These are phyloP conservation scores for Gnathonemus longibarbis DNA, from an alignment of 2,113 vertebrate genomes.

Conservation along the genomic window DNA sequence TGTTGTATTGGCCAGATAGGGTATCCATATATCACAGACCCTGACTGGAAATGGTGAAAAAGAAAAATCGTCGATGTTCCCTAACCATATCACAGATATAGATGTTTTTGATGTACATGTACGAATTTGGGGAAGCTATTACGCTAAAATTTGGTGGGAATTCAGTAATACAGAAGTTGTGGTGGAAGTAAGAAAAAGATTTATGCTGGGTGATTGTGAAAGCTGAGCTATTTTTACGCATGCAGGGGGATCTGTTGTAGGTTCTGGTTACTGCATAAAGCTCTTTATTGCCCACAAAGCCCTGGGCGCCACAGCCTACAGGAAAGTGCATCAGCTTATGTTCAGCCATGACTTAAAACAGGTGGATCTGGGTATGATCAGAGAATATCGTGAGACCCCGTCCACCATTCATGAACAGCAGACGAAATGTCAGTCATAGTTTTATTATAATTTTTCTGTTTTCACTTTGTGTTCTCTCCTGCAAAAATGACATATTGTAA, in stretches of 20 bases:
- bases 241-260: neutral
- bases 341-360: neutral
- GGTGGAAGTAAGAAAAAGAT: neutral
- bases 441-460: neutral
- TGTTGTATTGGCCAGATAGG: neutral
- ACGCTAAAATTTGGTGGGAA: neutral
- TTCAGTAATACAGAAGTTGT: neutral
- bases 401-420: neutral
- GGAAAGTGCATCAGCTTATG: neutral
- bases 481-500: neutral
- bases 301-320: neutral
- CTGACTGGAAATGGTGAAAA: neutral
- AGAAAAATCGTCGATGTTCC: neutral
- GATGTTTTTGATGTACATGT: neutral
- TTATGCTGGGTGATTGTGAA: neutral
- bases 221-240: neutral
- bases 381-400: neutral
- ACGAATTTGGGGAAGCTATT: neutral
- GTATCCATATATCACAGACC: neutral
- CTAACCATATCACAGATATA: neutral
- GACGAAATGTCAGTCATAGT: neutral
- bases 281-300: neutral
- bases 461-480: neutral
- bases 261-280: neutral
- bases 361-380: neutral